Evolutionary conservation across 2,888 invertebrate species (phyloP).

Genomic region (Kuschelorhynchus macadamiae): DNA sequence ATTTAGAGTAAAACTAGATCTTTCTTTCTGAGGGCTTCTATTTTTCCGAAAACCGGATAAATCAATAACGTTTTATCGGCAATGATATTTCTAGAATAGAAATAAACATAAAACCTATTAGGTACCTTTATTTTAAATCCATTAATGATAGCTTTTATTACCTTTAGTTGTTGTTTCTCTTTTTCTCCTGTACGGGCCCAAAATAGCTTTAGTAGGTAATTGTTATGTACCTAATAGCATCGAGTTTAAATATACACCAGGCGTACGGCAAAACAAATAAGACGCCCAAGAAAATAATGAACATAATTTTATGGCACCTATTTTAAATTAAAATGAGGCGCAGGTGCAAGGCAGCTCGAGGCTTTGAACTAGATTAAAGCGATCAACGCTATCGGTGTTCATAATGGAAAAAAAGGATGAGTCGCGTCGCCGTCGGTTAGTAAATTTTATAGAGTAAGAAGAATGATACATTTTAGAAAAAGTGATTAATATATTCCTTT

Average conservation of each 20-base stretch:
- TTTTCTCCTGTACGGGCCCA: conserved; percentile 5
- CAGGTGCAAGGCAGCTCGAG: conserved; percentile 17
- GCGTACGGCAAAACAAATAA: conserved; percentile 36
- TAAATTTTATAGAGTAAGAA: too few relatives aligned
- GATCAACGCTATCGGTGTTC: neutral
- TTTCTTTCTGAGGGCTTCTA: too few relatives aligned
- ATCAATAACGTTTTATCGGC: too few relatives aligned
- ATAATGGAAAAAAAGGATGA: too few relatives aligned
- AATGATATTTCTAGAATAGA: too few relatives aligned
- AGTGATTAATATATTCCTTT: too few relatives aligned
- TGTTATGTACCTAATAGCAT: conserved; percentile 44
- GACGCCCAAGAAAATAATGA: conserved; percentile 40
- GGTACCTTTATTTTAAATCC: conserved; percentile 29
- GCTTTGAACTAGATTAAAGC: conserved; percentile 22
- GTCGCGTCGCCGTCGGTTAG: too few relatives aligned
- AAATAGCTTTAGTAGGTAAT: conserved; percentile 41
- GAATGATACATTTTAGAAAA: too few relatives aligned
- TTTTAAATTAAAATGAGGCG: conserved; percentile 39
- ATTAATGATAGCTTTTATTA: conserved; percentile 40
- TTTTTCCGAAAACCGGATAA: too few relatives aligned
- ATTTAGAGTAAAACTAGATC: too few relatives aligned
- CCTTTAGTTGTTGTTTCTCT: conserved; percentile 18
- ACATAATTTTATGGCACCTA: conserved; percentile 45
- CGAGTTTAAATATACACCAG: conserved; percentile 44
- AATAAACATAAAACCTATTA: too few relatives aligned